A percentile compares a stretch with the other conserved stretches of the same genome.
phyloP scores from a whole-genome alignment of 30 jellyfish, hydroid and myxozoan genomes.

The Catostylus mosaicus region DNA sequence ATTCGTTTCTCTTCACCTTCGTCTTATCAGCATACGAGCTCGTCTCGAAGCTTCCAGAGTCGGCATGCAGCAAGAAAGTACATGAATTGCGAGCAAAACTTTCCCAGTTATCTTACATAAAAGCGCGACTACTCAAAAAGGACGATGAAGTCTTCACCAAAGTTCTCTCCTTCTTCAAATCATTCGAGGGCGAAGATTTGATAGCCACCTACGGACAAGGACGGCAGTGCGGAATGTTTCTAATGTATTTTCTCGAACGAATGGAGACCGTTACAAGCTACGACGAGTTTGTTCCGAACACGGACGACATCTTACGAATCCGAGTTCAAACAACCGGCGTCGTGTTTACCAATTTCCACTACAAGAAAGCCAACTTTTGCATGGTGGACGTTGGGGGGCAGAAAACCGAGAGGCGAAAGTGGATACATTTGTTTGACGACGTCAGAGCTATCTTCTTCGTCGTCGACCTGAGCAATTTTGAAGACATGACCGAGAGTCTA shows the following conservation, averaged over 20 bases:
- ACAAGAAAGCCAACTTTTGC: conserved; percentile 43
- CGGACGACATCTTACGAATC: conserved; percentile 52
- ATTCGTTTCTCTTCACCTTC: conserved; percentile 45
- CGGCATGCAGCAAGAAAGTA: neutral
- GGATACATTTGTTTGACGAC: conserved; percentile 71
- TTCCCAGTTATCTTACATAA: neutral
- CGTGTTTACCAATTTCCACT: conserved; percentile 33
- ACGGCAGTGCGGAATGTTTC: conserved; percentile 24
- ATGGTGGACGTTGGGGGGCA: conserved; percentile 75
- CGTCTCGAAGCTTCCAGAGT: conserved; percentile 26
- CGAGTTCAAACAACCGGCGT: conserved; percentile 69
- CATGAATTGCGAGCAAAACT: neutral
- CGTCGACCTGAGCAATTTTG: conserved; percentile 53
- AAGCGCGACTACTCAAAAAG: conserved; percentile 9
- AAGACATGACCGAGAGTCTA: conserved; percentile 44
- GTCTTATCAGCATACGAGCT: conserved; percentile 28
- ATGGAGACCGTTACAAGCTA: neutral
- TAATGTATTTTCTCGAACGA: conserved; percentile 26
- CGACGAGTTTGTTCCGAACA: conserved; percentile 26
- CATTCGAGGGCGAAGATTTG: conserved; percentile 30
- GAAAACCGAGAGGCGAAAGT: conserved; percentile 61
- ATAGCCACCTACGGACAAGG: conserved; percentile 12
- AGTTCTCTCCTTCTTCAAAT: neutral
- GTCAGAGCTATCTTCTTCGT: conserved; percentile 63
- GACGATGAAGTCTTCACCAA: conserved; percentile 13